These are phyloP conservation scores for Heliconius hewitsoni DNA, from an alignment of 1,140 invertebrate species.

Conservation along the genomic window DNA sequence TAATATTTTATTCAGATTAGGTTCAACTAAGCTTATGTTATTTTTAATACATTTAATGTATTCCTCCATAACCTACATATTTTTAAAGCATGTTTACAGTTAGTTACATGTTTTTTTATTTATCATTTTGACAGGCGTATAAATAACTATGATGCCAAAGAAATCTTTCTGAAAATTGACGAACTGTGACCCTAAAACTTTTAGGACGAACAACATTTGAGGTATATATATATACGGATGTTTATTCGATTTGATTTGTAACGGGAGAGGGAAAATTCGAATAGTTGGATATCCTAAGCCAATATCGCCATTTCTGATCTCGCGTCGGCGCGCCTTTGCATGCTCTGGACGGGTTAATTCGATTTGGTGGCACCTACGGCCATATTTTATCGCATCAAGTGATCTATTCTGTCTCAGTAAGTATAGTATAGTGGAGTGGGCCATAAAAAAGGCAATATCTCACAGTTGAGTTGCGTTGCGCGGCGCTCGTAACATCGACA, in stretches of 20 bases:
- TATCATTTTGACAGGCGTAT: no score
- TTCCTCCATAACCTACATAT: no score
- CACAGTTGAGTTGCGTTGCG: conserved; percentile 74
- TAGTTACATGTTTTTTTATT: no score
- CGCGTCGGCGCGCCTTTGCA: conserved; percentile 69
- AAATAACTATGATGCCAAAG: not conserved
- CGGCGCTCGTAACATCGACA: conserved; percentile 76
- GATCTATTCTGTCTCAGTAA: conserved; percentile 79
- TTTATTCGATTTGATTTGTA: conserved; percentile 58
- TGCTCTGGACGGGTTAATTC: conserved; percentile 80
- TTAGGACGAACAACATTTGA: conserved; percentile 26
- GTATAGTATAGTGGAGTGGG: conserved; percentile 78
- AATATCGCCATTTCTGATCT: conserved; percentile 75
- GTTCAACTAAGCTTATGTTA: not conserved
- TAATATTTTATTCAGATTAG: not conserved
- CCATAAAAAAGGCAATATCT: conserved; percentile 80
- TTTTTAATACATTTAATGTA: not conserved
- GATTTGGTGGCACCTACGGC: conserved; percentile 72
- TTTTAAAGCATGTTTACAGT: no score
- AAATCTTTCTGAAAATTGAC: conserved; percentile 9
- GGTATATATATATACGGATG: conserved; percentile 36
- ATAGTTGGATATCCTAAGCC: conserved; percentile 58
- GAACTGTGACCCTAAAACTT: conserved; percentile 20
- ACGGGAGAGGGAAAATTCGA: conserved; percentile 61
- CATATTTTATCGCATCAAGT: conserved; percentile 80